Percentiles rank a stretch among this genome's conserved stretches.
These are phyloP conservation scores for Notoglanidium macrostoma DNA, from an alignment of 2,797 vertebrate species.

Conservation along the genomic window DNA sequence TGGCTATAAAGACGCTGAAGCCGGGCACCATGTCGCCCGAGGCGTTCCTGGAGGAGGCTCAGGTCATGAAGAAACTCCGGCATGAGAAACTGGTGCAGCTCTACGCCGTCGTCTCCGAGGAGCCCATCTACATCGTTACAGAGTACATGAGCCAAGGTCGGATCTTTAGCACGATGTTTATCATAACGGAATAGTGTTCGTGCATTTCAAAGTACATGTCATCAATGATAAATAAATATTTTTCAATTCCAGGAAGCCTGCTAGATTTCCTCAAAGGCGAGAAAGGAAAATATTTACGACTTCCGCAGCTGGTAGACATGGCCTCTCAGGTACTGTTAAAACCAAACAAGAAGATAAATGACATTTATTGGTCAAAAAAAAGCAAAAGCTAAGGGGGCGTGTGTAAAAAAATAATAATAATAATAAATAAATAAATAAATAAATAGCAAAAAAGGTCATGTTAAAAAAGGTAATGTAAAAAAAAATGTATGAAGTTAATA, in stretches of 20 bases:
- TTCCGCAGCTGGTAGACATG: constrained; percentile 97
- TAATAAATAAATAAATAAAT: too few relatives aligned
- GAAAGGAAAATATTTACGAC: constrained; percentile 88
- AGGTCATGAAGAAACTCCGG: constrained; percentile 96
- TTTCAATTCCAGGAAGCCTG: constrained; percentile 81
- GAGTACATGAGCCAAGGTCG: constrained; percentile 97
- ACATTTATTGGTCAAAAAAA: not conserved
- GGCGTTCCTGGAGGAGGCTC: constrained; percentile 95
- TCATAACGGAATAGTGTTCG: not conserved
- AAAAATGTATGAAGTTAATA: too few relatives aligned
- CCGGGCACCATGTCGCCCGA: constrained; percentile 96
- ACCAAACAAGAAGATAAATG: not conserved
- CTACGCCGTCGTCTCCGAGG: constrained; percentile 93
- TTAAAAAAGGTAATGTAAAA: too few relatives aligned
- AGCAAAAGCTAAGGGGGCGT: too few relatives aligned
- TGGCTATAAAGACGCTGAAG: constrained; percentile 95
- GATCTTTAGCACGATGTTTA: not conserved
- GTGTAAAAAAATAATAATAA: not conserved
- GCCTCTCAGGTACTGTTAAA: constrained; percentile 84
- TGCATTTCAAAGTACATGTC: not conserved
- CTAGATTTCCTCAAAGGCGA: constrained; percentile 95
- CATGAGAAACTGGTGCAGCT: constrained; percentile 96
- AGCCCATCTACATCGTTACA: constrained; percentile 96
- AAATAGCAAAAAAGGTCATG: not conserved
- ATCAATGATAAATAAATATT: not conserved